Evolutionary conservation across 2,888 invertebrate genomes (phyloP).

Genomic region (Napeogenes sylphis): DNA sequence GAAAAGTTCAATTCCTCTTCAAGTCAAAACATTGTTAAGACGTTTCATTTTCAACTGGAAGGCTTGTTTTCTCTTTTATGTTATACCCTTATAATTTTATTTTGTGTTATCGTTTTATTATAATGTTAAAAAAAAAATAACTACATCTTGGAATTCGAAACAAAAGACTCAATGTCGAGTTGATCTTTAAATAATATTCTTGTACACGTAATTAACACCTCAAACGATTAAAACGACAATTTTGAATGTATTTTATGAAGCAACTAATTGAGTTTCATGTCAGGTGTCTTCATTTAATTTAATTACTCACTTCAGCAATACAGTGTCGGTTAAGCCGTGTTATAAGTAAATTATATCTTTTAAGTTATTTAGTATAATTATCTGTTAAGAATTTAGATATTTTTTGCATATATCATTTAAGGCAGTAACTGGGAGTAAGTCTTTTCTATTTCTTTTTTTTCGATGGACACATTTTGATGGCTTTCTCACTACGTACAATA

Average conservation of each 20-base stretch:
- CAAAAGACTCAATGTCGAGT: neutral
- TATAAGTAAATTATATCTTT: neutral
- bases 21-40: too few relatives aligned
- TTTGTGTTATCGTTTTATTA: too few relatives aligned
- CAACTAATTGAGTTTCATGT: constrained; percentile 4
- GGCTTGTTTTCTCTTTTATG: too few relatives aligned
- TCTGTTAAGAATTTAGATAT: too few relatives aligned
- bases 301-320: constrained; percentile 7
- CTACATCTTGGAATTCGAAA: neutral
- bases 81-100: too few relatives aligned
- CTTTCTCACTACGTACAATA: too few relatives aligned
- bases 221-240: constrained; percentile 9
- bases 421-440: too few relatives aligned
- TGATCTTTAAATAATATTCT: constrained; percentile 6
- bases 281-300: constrained; percentile 5
- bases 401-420: too few relatives aligned
- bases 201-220: constrained; percentile 13
- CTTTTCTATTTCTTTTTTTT: too few relatives aligned
- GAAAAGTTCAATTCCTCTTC: too few relatives aligned
- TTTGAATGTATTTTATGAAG: constrained; percentile 7
- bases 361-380: neutral
- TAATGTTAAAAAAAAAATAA: neutral
- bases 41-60: too few relatives aligned
- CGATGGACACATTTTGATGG: too few relatives aligned
- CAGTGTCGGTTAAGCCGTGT: constrained; percentile 1